Evolutionary conservation across 2,888 invertebrate genomes (phyloP).

Genomic region (Pimpla rufipes): DNA sequence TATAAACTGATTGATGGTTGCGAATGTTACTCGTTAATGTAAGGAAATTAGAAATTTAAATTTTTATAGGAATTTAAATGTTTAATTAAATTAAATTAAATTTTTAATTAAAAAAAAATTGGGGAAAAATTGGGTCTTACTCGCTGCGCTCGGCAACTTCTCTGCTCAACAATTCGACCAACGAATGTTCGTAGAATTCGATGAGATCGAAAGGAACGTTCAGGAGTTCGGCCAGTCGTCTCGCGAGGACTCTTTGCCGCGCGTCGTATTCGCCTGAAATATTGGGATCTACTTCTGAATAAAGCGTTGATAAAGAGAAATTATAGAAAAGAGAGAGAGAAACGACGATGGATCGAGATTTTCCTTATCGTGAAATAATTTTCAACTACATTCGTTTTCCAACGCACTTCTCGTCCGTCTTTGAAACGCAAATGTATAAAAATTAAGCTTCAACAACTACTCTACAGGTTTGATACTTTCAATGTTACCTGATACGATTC

Average conservation of each 20-base stretch:
- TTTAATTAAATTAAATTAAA: too few species aligned
- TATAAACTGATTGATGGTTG: too few species aligned
- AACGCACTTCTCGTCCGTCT: neutral
- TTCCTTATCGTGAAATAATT: too few species aligned
- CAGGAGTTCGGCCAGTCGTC: conserved; percentile 86
- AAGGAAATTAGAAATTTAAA: too few species aligned
- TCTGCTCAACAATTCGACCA: conserved; percentile 86
- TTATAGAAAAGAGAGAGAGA: too few species aligned
- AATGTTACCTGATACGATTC: conserved; percentile 70
- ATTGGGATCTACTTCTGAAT: neutral
- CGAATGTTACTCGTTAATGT: too few species aligned
- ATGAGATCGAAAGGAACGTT: conserved; percentile 86
- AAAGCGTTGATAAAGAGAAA: neutral
- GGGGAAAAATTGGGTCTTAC: conserved; percentile 64
- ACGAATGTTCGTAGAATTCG: conserved; percentile 87
- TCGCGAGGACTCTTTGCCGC: conserved; percentile 87
- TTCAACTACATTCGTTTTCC: neutral
- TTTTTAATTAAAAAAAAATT: too few species aligned
- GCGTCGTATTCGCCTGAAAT: conserved; percentile 88
- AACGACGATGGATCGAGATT: neutral
- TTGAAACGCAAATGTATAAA: conserved; percentile 6
- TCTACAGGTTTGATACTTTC: conserved; percentile 24
- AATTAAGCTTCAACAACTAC: conserved; percentile 32
- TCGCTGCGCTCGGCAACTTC: conserved; percentile 73
- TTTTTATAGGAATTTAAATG: too few species aligned